Conservation (phyloP, 1,140 invertebrate genomes). For the Drosophila jambulina region DNA sequence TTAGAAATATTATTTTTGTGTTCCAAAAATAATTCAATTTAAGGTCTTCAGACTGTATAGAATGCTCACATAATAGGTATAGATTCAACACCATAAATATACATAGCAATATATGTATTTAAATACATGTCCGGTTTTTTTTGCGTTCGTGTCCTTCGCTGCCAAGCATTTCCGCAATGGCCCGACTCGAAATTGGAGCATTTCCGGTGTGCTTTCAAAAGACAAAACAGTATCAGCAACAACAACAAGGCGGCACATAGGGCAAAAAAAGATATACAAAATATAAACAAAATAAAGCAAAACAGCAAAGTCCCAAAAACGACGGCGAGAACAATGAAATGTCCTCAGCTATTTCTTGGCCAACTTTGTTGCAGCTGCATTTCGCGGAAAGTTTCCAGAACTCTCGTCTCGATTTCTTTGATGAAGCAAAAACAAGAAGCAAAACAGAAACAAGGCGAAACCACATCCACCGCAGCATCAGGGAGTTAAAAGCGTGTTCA, state of each 20-base stretch:
- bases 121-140: constrained; percentile 20
- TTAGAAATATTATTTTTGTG: too few species aligned
- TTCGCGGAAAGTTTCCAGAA: constrained; percentile 65
- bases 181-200: constrained; percentile 71
- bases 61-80: background rate
- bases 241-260: constrained; percentile 15
- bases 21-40: background rate
- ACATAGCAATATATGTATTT: background rate
- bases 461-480: constrained; percentile 46
- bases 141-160: constrained; percentile 38
- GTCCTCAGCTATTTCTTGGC: constrained; percentile 53
- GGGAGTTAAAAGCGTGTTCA: constrained; percentile 45
- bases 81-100: constrained; percentile 7
- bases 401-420: constrained; percentile 76
- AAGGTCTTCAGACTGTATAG: background rate
- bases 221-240: constrained; percentile 32
- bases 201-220: constrained; percentile 74
- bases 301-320: constrained; percentile 32
- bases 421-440: constrained; percentile 51
- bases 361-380: constrained; percentile 67
- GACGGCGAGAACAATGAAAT: constrained; percentile 38
- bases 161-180: constrained; percentile 68
- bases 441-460: constrained; percentile 34
- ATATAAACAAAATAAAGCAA: constrained; percentile 50
- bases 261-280: constrained; percentile 8